Evolutionary conservation across 1,140 invertebrate genomes (phyloP).

Genomic region (Lutraria rhynchaena): DNA sequence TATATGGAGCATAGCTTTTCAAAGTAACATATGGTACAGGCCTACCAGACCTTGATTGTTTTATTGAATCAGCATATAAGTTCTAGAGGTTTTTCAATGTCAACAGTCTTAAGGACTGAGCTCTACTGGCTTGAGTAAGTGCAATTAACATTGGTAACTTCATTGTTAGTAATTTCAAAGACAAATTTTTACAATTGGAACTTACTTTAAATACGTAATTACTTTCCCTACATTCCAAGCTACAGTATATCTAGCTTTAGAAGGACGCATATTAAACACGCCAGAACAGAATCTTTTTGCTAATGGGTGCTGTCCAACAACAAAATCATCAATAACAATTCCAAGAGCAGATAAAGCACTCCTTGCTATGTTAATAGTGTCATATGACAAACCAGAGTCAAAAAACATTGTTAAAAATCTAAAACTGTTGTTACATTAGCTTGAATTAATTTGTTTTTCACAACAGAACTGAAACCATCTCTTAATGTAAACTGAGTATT

Average conservation of each 20-base stretch:
- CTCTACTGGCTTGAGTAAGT: slow-evolving; percentile 15
- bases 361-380: no score
- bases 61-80: slow-evolving; percentile 14
- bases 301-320: slow-evolving; percentile 21
- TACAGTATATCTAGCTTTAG: slow-evolving; percentile 11
- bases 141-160: slow-evolving; percentile 29
- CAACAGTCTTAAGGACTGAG: slow-evolving; percentile 7
- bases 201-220: not conserved
- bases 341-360: no score
- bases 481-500: no score
- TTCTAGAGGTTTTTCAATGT: slow-evolving; percentile 14
- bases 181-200: not conserved
- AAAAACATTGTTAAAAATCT: slow-evolving; percentile 51
- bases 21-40: slow-evolving; percentile 18
- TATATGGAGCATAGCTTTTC: slow-evolving; percentile 22
- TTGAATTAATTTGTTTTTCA: no score
- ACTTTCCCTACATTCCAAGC: not conserved
- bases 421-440: slow-evolving; percentile 33
- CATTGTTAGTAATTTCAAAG: slow-evolving; percentile 13
- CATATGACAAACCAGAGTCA: no score
- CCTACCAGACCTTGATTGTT: slow-evolving; percentile 29
- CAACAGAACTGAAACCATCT: no score
- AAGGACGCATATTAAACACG: slow-evolving; percentile 5
- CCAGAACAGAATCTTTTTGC: slow-evolving; percentile 32
- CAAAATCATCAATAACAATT: slow-evolving; percentile 30